Evolutionary conservation across 1,140 invertebrate genomes (phyloP).

Genomic region (Aphelinus atriplicis): DNA sequence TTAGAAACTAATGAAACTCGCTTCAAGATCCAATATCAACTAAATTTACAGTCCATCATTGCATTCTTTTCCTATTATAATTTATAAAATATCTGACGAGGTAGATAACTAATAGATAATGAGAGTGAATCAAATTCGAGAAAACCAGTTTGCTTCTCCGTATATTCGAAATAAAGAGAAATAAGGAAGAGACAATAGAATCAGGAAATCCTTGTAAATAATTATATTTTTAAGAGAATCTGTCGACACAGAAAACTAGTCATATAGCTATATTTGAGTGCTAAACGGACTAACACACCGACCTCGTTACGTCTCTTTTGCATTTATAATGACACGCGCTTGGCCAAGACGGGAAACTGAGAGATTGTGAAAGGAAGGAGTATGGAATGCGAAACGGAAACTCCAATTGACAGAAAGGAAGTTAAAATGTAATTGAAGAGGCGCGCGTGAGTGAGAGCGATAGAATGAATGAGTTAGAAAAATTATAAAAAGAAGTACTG

Average conservation of each 20-base stretch:
- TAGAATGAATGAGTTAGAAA: slow-evolving; percentile 28
- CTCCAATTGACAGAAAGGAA: slow-evolving; percentile 1
- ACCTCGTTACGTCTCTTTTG: slow-evolving; percentile 63
- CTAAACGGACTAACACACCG: slow-evolving; percentile 63
- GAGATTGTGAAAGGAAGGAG: slow-evolving; percentile 11
- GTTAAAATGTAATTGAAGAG: not conserved
- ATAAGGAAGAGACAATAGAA: slow-evolving; percentile 24
- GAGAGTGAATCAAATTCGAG: too few species aligned
- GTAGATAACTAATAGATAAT: too few species aligned
- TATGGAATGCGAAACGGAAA: slow-evolving; percentile 3
- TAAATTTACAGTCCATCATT: too few species aligned
- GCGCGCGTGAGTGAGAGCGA: not conserved
- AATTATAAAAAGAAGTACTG: slow-evolving; percentile 44
- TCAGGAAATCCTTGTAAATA: slow-evolving; percentile 63
- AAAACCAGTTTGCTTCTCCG: too few species aligned
- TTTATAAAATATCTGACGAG: too few species aligned
- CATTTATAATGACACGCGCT: slow-evolving; percentile 52
- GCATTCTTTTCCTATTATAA: too few species aligned
- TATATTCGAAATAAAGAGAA: not conserved
- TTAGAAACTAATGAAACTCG: too few species aligned
- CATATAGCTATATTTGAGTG: slow-evolving; percentile 66
- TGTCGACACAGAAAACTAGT: slow-evolving; percentile 65
- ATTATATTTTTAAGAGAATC: slow-evolving; percentile 67
- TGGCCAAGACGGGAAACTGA: slow-evolving; percentile 31
- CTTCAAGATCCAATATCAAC: too few species aligned